These are phyloP conservation scores for Polyommatus icarus DNA, from an alignment of 2,888 invertebrate species.

Conservation along the genomic window DNA sequence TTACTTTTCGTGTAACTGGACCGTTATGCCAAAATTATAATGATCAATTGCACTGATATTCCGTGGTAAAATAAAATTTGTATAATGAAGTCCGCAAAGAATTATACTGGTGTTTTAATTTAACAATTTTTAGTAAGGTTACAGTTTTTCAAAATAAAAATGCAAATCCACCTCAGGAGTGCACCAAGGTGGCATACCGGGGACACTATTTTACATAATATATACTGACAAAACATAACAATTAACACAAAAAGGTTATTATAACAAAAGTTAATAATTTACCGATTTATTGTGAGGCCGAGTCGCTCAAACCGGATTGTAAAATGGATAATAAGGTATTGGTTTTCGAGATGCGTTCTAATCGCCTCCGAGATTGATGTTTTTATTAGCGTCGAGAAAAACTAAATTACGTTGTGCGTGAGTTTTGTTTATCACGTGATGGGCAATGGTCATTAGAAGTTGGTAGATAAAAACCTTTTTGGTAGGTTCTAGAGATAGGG, in stretches of 20 bases:
- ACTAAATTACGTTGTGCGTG: slow-evolving; percentile 36
- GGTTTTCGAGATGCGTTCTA: slow-evolving; percentile 42
- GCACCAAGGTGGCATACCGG: background rate
- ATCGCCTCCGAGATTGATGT: slow-evolving; percentile 41
- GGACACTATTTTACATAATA: background rate
- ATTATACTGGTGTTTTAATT: background rate
- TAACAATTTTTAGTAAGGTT: background rate
- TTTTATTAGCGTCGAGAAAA: slow-evolving; percentile 39
- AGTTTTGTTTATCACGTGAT: slow-evolving; percentile 31
- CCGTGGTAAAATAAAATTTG: too few species aligned
- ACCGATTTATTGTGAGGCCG: slow-evolving; percentile 20
- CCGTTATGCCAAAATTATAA: too few species aligned
- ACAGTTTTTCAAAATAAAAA: background rate
- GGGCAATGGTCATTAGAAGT: background rate
- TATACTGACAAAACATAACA: background rate
- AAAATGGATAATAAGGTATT: slow-evolving; percentile 37
- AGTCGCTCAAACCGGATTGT: slow-evolving; percentile 25
- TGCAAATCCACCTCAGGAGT: background rate
- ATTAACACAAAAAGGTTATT: background rate
- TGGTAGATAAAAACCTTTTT: background rate
- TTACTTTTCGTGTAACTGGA: too few species aligned
- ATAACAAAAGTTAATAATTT: slow-evolving; percentile 24
- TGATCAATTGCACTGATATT: too few species aligned
- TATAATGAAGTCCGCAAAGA: background rate
- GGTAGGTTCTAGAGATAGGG: background rate